These are phyloP conservation scores for Norana najaformis DNA, from an alignment of 2,888 invertebrate genomes.

Conservation along the genomic window DNA sequence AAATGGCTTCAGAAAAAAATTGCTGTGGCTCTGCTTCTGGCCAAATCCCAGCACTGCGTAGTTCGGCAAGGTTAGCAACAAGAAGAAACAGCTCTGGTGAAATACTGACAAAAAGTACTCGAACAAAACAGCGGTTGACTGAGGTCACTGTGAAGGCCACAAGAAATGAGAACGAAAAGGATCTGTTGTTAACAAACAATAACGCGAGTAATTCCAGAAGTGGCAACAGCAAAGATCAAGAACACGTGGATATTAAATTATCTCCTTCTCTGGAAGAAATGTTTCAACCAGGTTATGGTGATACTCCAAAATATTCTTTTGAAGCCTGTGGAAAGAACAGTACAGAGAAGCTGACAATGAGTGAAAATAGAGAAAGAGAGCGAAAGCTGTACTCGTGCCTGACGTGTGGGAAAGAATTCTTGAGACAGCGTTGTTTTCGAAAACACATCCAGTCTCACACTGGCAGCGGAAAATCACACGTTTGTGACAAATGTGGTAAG, in stretches of 20 bases:
- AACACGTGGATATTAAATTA: not conserved
- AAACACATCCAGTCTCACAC: not conserved
- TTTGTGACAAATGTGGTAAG: slow-evolving; percentile 20
- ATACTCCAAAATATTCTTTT: not conserved
- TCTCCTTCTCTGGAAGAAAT: not conserved
- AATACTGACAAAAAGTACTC: not conserved
- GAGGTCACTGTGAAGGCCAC: not conserved
- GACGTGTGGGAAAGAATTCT: not conserved
- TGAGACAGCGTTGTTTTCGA: not conserved
- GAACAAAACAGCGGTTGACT: not conserved
- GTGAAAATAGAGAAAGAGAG: not conserved
- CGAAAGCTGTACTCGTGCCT: not conserved
- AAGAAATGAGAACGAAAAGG: not conserved
- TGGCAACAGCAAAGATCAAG: not conserved
- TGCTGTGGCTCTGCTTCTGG: not conserved
- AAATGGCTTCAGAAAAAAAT: not conserved
- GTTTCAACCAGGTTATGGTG: not conserved
- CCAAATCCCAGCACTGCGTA: not conserved
- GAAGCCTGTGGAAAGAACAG: not conserved
- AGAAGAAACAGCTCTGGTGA: not conserved
- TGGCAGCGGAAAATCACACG: not conserved
- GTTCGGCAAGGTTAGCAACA: not conserved
- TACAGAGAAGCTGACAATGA: not conserved
- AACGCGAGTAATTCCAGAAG: not conserved
- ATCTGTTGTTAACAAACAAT: not conserved